Conservation (phyloP, 2,888 invertebrate species). For the Sphecodes monilicornis region DNA sequence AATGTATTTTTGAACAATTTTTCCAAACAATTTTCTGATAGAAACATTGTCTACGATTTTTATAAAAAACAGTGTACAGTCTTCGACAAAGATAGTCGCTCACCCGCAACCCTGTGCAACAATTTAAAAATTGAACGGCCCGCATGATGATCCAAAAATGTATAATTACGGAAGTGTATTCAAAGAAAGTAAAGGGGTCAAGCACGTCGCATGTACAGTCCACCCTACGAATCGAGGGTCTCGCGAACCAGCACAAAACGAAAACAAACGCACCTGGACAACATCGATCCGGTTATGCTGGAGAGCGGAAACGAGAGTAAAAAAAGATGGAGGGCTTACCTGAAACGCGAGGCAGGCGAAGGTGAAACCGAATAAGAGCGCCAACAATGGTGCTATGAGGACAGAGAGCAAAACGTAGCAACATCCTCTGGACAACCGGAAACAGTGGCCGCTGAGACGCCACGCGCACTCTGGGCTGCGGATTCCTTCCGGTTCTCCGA, state of each 20-base stretch:
- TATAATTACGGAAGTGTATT: neutral
- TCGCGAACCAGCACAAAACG: neutral
- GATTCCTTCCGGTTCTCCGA: slow-evolving; percentile 90
- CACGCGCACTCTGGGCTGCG: slow-evolving; percentile 90
- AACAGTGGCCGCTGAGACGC: slow-evolving; percentile 89
- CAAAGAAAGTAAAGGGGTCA: neutral
- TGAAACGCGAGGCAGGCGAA: slow-evolving; percentile 90
- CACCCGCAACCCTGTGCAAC: neutral
- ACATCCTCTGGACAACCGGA: slow-evolving; percentile 88
- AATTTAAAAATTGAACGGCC: neutral
- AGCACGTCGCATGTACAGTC: neutral
- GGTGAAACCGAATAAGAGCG: slow-evolving; percentile 88
- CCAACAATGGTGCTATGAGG: slow-evolving; percentile 89
- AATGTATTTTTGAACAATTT: neutral
- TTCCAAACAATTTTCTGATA: neutral
- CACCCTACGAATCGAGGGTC: neutral
- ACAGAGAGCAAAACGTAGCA: slow-evolving; percentile 90
- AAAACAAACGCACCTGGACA: slow-evolving; percentile 17
- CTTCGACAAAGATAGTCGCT: no score
- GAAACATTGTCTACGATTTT: neutral
- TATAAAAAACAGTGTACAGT: neutral
- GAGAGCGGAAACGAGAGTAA: slow-evolving; percentile 31
- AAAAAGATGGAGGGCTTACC: slow-evolving; percentile 82
- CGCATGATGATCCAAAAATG: neutral
- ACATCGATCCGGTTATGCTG: slow-evolving; percentile 28